Percentiles rank a stretch among this genome's conserved stretches.
Evolutionary conservation across 2,113 vertebrate species (phyloP).

Genomic region (Pseudolaguvia tuberculata): DNA sequence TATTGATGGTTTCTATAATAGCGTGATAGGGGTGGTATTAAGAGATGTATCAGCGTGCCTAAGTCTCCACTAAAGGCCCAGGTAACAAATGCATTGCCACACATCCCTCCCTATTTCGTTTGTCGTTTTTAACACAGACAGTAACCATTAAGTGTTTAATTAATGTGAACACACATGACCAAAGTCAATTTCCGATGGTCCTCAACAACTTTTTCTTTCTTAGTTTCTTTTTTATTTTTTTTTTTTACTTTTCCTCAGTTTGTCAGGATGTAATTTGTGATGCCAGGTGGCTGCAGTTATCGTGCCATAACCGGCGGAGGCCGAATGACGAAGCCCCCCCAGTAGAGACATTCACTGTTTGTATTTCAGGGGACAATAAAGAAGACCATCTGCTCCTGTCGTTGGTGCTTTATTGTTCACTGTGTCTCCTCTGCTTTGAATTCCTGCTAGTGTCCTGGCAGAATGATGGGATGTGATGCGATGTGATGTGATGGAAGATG

Average conservation of each 20-base stretch:
- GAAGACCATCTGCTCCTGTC: slow-evolving; percentile 72
- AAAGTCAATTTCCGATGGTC: slow-evolving; percentile 35
- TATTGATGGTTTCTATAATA: no score
- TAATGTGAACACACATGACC: slow-evolving; percentile 22
- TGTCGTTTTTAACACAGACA: background rate
- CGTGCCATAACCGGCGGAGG: slow-evolving; percentile 52
- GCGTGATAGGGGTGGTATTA: no score
- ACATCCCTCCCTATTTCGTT: background rate
- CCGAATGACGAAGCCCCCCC: slow-evolving; percentile 62
- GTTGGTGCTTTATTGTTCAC: slow-evolving; percentile 69
- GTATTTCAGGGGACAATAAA: slow-evolving; percentile 74
- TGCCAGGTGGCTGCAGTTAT: slow-evolving; percentile 57
- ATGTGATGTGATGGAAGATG: slow-evolving; percentile 51
- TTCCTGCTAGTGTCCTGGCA: slow-evolving; percentile 35
- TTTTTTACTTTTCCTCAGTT: slow-evolving; percentile 55
- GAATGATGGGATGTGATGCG: slow-evolving; percentile 25
- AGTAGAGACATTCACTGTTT: slow-evolving; percentile 71
- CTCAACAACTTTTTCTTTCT: slow-evolving; percentile 25
- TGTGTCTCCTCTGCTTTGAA: slow-evolving; percentile 22
- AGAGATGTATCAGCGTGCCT: no score
- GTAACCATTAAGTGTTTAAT: background rate
- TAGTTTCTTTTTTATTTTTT: no score
- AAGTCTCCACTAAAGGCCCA: no score
- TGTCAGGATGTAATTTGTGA: slow-evolving; percentile 56
- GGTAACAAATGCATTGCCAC: no score